phyloP scores from a whole-genome alignment of 2,113 vertebrate species.

The Xiphias gladius region DNA sequence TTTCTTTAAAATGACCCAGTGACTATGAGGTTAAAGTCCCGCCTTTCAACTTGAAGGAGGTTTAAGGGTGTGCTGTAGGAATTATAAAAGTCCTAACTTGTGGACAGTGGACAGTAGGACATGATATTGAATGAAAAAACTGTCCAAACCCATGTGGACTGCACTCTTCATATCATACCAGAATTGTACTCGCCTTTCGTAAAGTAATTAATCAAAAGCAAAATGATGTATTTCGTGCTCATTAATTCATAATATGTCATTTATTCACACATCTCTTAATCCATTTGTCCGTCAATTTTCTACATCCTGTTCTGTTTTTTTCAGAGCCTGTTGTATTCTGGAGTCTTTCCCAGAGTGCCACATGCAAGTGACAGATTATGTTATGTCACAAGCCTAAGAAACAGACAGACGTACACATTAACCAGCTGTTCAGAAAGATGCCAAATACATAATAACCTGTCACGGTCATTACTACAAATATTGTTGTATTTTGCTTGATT shows the following conservation, averaged over 20 bases:
- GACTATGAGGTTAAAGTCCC: not conserved
- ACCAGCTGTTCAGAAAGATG: not conserved
- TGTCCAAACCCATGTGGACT: not conserved
- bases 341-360: slow-evolving; percentile 9
- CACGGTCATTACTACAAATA: not conserved
- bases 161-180: not conserved
- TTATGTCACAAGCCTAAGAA: not conserved
- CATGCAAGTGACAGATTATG: not conserved
- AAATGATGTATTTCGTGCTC: not conserved
- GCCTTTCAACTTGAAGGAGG: not conserved
- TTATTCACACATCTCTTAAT: not conserved
- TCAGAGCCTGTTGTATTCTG: not conserved
- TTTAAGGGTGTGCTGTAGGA: too few relatives aligned
- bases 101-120: not conserved
- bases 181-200: not conserved
- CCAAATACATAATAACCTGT: not conserved
- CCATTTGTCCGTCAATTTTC: not conserved
- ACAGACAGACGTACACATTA: not conserved
- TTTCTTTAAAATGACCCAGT: not conserved
- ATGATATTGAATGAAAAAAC: not conserved
- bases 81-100: not conserved
- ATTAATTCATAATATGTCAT: not conserved
- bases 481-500: not conserved
- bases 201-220: not conserved
- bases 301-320: not conserved